Percentiles rank a stretch among this genome's conserved stretches.
phyloP scores from a whole-genome alignment of 2,888 invertebrate species.

The Silvanus unidentatus region DNA sequence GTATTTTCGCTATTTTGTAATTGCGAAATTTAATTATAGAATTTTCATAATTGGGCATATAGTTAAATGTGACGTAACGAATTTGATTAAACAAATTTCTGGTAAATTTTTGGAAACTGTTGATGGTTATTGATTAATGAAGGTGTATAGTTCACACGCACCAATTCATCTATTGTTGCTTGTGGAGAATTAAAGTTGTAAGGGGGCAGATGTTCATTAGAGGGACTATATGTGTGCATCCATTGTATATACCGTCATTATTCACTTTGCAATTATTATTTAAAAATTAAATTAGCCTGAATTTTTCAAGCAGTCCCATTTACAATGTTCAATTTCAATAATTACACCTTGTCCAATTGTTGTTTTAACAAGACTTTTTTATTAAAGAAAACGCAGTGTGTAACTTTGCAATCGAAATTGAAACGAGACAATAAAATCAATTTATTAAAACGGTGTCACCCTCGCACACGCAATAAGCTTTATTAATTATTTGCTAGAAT shows the following conservation, averaged over 20 bases:
- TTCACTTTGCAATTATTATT: slow-evolving; percentile 29
- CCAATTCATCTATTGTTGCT: slow-evolving; percentile 34
- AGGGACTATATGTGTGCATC: slow-evolving; percentile 23
- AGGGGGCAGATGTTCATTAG: slow-evolving; percentile 34
- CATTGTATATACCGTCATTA: slow-evolving; percentile 29
- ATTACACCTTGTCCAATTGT: slow-evolving; percentile 19
- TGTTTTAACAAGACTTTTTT: slow-evolving; percentile 13
- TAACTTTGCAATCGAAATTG: too few species aligned
- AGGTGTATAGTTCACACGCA: slow-evolving; percentile 36
- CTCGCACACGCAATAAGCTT: slow-evolving; percentile 21
- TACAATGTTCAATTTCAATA: background rate
- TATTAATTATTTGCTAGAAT: slow-evolving; percentile 28
- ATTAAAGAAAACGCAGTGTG: background rate
- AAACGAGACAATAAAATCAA: slow-evolving; percentile 18
- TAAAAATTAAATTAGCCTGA: slow-evolving; percentile 30
- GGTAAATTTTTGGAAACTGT: slow-evolving; percentile 25
- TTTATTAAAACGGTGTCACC: slow-evolving; percentile 26
- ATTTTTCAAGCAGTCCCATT: slow-evolving; percentile 15
- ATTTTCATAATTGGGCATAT: too few species aligned
- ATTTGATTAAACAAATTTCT: too few species aligned
- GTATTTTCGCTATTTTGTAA: too few species aligned
- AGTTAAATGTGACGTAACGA: too few species aligned
- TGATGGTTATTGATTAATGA: slow-evolving; percentile 35
- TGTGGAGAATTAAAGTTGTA: background rate
- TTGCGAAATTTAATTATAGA: too few species aligned